Base-by-base conservation (phyloP, 1,140 invertebrate species). In the Olivierus martensii region DNA sequence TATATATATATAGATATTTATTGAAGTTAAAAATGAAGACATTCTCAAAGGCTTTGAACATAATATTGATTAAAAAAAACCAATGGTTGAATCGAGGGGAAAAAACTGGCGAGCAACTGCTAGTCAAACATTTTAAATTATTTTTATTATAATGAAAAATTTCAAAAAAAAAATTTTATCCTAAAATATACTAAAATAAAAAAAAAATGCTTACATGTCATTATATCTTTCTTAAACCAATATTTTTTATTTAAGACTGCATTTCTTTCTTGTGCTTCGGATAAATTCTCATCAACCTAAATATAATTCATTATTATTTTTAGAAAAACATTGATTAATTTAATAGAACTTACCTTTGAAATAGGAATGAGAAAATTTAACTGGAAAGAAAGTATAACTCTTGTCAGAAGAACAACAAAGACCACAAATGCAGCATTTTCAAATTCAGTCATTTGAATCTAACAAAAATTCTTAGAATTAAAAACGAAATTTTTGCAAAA, bases 341-440 rank as follows among this genome's bases (percentile, higher is more conserved):
- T n/a, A 51, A 50, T 38, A 42, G 6, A 14, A 35, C 56, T 65
- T 69, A 86, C 84, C 77, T 94, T 95, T 60, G 92, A 97, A 56
- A 99, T 96, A 9, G 95, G 95, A 69, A 98, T 91, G 2, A 99
- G 74, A 63, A 99, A 87, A 71, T 96, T 95, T 11, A 99, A 75
- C 60, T 91, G 81, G 71, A 94, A 99, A 14, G 93, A 93, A 18
- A 99, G 74, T 61, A 99, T 97, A 38, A 96, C 93, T 57, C 96
- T 72, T 0, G 95, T 99, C 39, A 99, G 75, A 36, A 99, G 71
- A 2, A 99, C 94, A 9, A 99, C 81, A 70, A 99, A 99, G 65
- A 92, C 93, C n/a, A 95, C 93, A 62, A 93, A 90, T 3, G 95
- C 95, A 7, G 96, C 94, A 74, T 99, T 99, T 73, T 99, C 96